These are phyloP conservation scores for Lacanobia wlatinum DNA, from an alignment of 2,888 invertebrate genomes.

Conservation along the genomic window DNA sequence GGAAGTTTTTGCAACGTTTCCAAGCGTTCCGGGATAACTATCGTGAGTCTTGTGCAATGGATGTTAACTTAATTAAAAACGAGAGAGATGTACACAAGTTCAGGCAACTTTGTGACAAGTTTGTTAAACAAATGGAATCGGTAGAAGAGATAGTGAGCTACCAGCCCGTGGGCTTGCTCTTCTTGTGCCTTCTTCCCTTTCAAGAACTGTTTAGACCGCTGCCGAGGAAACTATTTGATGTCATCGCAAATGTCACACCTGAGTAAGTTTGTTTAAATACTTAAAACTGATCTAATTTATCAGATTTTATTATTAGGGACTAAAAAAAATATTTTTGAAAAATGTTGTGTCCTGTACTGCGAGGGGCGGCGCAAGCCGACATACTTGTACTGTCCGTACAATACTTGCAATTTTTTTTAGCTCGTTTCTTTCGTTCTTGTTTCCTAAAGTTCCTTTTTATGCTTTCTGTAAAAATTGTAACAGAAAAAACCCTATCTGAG, in stretches of 20 bases:
- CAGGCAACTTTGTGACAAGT: slow-evolving; percentile 92
- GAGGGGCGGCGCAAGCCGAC: too few species aligned
- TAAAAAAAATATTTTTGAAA: too few species aligned
- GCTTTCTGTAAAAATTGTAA: neutral
- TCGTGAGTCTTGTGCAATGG: slow-evolving; percentile 92
- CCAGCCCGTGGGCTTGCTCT: slow-evolving; percentile 94
- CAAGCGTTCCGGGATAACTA: slow-evolving; percentile 92
- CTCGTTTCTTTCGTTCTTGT: neutral
- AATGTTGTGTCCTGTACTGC: too few species aligned
- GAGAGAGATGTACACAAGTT: slow-evolving; percentile 93
- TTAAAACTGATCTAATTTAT: neutral
- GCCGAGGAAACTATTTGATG: slow-evolving; percentile 92
- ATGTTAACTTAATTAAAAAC: slow-evolving; percentile 91
- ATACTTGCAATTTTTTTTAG: too few species aligned
- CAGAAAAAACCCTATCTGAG: too few species aligned
- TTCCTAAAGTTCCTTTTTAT: neutral
- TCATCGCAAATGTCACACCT: slow-evolving; percentile 92
- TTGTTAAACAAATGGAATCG: slow-evolving; percentile 92
- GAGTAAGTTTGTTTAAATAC: slow-evolving; percentile 86
- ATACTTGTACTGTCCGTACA: too few species aligned
- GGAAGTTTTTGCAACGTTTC: slow-evolving; percentile 92
- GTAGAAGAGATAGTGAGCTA: slow-evolving; percentile 92
- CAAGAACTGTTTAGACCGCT: slow-evolving; percentile 94
- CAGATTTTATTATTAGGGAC: too few species aligned
- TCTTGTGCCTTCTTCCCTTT: slow-evolving; percentile 93